Conservation (phyloP, 2,888 invertebrate species). For the Ecliptopera silaceata region DNA sequence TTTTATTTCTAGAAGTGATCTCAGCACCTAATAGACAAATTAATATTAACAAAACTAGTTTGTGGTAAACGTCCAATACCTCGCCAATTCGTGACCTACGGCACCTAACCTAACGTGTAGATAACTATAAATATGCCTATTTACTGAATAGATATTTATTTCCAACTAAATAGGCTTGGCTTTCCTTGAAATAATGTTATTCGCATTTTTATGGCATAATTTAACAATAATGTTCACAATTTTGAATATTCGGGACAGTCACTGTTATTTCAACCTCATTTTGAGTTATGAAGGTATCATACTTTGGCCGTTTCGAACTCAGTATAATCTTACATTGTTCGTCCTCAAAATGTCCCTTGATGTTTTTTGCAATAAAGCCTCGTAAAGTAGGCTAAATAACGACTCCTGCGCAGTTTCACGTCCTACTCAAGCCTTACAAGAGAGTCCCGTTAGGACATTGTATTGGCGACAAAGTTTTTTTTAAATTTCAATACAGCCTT, state of each 20-base stretch:
- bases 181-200: too few relatives aligned
- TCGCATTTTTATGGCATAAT: too few relatives aligned
- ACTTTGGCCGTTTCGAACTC: background rate
- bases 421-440: slow-evolving; percentile 54
- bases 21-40: background rate
- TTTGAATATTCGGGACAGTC: background rate
- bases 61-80: background rate
- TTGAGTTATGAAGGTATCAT: slow-evolving; percentile 14
- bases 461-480: background rate
- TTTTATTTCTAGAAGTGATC: slow-evolving; percentile 13
- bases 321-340: slow-evolving; percentile 21
- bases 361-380: slow-evolving; percentile 24
- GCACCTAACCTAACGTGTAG: background rate
- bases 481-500: background rate
- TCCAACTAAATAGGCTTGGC: too few relatives aligned
- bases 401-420: slow-evolving; percentile 46
- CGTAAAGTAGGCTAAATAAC: slow-evolving; percentile 49
- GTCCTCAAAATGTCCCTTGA: slow-evolving; percentile 19
- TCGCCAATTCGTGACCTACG: background rate
- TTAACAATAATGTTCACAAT: background rate
- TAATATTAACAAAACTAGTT: background rate
- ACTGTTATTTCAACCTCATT: background rate
- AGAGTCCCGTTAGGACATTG: slow-evolving; percentile 48
- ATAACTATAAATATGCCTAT: too few relatives aligned
- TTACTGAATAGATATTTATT: too few relatives aligned